phyloP scores from a whole-genome alignment of 2,113 vertebrate genomes.

The Choloepus hoffmanni region DNA sequence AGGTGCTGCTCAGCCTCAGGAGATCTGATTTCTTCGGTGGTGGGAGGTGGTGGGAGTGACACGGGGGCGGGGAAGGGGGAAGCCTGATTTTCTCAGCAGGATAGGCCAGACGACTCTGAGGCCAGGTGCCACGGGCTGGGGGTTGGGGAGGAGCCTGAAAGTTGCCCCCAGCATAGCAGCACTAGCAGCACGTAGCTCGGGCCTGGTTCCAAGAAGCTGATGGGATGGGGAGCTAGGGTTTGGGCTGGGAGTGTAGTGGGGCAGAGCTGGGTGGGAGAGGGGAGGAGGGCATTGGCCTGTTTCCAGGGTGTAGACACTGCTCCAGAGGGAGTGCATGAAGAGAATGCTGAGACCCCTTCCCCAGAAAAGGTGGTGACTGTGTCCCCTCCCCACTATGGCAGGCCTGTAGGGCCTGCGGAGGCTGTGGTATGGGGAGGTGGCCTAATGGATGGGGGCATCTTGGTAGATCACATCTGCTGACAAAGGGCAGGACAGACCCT shows the following conservation, averaged over 20 bases:
- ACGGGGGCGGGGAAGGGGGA: constrained; percentile 31
- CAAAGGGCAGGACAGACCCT: not conserved
- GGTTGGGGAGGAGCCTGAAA: not conserved
- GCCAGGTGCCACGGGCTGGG: not conserved
- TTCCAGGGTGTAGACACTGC: not conserved
- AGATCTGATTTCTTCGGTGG: constrained; percentile 58
- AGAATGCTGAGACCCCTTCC: not conserved
- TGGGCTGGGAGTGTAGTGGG: not conserved
- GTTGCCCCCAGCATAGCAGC: not conserved
- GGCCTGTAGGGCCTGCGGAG: not conserved
- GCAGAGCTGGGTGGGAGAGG: not conserved
- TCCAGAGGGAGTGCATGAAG: not conserved
- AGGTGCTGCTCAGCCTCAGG: not conserved
- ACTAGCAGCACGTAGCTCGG: not conserved
- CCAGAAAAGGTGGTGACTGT: not conserved
- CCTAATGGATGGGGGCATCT: not conserved
- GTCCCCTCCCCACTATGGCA: not conserved
- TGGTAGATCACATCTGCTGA: not conserved
- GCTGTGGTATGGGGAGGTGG: not conserved
- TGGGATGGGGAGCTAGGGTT: not conserved
- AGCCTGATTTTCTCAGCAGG: constrained; percentile 37
- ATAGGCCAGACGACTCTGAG: not conserved
- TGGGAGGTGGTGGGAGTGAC: not conserved
- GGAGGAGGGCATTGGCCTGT: not conserved
- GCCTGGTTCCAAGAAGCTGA: no score